Evolutionary conservation across 2,888 invertebrate species (phyloP), one percentile per base, ranked within the genome.

Genomic region (Drosophila prostipennis): DNA sequence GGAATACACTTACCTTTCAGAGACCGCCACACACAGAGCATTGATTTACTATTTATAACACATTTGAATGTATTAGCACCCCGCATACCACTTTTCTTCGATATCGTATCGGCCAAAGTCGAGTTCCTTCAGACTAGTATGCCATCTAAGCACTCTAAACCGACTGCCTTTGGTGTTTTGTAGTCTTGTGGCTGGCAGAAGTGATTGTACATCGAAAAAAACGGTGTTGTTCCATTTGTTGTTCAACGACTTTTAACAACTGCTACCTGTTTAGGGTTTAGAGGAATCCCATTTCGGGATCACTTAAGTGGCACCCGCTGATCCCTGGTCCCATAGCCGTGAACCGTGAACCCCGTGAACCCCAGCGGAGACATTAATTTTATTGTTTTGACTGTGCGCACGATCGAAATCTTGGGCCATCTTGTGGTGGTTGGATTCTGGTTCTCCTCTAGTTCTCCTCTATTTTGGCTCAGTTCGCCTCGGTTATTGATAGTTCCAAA

Each of bases 401-500:
- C 87, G 76, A 81, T 87, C 78, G 55, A 71, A 81, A 81, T 81
- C 80, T 79, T 53, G 19, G 7, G 10, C 26, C 26, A 26, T 26
- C 26, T 26, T 26, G 14, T 16, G 40, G 2, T 42, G 10, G 6
- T 13, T 42, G 42, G 8, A 10, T 10, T 40, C 79, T 32, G 26
- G 42, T 16, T 40, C 23, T n/a, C 16, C 16, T 13, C 32, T 16
- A 6, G 4, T 8, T 16, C 7, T 48, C 29, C n/a, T 43, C 11
- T 53, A 32, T 43, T 48, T 58, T 23, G 42, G 42, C 13, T 64
- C 43, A 29, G 48, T n/a, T 54, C 48, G 26, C 26, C 26, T 72
- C 77, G 73, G 85, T 89, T 89, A 88, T 87, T 89, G 89, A 89
- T 87, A 79, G 86, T 78, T 81, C 72, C 72, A 78, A 87, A 87